phyloP scores from a whole-genome alignment of 1,140 invertebrate genomes.

The Subanguina moxae region DNA sequence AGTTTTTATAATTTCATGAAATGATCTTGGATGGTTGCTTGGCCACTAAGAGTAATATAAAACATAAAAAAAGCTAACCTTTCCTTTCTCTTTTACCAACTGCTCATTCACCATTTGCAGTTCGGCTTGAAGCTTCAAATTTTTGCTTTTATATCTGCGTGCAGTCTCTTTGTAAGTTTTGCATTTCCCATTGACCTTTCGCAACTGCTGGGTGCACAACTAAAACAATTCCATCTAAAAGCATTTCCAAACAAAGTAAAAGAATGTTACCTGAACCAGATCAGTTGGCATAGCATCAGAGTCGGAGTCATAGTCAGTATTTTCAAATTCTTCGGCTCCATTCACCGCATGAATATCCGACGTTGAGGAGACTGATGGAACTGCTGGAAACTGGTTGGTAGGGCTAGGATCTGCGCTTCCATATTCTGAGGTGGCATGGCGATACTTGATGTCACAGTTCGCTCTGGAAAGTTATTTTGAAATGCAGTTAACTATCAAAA shows the following conservation, averaged over 20 bases:
- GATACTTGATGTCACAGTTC: neutral
- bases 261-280: neutral
- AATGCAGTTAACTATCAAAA: too few species aligned
- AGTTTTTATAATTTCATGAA: too few species aligned
- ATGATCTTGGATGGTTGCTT: too few species aligned
- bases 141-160: neutral
- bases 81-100: neutral
- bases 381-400: neutral
- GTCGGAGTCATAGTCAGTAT: conserved; percentile 3
- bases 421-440: conserved; percentile 3
- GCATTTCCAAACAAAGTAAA: neutral
- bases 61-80: neutral
- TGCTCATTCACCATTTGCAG: neutral
- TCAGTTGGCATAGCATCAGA: conserved; percentile 4
- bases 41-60: too few species aligned
- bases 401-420: conserved; percentile 8
- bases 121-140: neutral
- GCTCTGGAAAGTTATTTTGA: too few species aligned
- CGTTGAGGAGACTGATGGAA: conserved; percentile 5
- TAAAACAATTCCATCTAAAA: neutral
- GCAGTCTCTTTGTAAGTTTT: conserved; percentile 1
- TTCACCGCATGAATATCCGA: neutral
- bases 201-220: conserved; percentile 1
- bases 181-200: neutral
- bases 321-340: neutral